These are phyloP conservation scores for Zophobas atratus DNA, from an alignment of 1,140 invertebrate species.

Conservation along the genomic window DNA sequence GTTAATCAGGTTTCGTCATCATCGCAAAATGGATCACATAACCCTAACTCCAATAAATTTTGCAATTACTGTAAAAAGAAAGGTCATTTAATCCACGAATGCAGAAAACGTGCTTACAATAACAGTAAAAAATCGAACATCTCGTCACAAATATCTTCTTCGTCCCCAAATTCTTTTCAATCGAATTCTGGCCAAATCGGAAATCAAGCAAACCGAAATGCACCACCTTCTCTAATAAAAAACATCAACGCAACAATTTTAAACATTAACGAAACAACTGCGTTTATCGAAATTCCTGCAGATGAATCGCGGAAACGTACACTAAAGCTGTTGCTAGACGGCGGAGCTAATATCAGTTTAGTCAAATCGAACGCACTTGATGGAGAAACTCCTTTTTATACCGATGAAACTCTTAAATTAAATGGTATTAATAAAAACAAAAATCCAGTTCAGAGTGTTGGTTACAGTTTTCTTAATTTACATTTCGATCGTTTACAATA, in stretches of 20 bases:
- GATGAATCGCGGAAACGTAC: neutral
- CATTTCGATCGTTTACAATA: neutral
- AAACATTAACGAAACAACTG: slow-evolving; percentile 1
- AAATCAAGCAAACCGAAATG: neutral
- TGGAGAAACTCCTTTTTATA: neutral
- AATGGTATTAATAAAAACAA: slow-evolving; percentile 7
- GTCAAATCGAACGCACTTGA: neutral
- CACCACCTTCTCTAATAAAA: neutral
- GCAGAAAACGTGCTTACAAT: neutral
- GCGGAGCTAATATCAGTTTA: slow-evolving; percentile 2
- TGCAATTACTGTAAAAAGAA: slow-evolving; percentile 13
- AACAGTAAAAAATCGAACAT: neutral
- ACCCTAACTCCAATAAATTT: neutral
- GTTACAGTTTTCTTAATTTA: slow-evolving; percentile 4
- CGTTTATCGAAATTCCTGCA: neutral
- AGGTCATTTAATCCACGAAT: neutral
- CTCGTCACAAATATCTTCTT: too few species aligned
- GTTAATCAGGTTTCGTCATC: neutral
- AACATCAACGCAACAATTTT: slow-evolving; percentile 1
- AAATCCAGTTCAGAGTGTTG: slow-evolving; percentile 11
- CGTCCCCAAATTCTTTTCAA: too few species aligned
- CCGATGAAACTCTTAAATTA: neutral
- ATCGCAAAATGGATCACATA: too few species aligned
- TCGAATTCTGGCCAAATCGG: slow-evolving; percentile 1
- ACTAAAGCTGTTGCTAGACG: neutral